Evolutionary conservation across 2,797 vertebrate species (phyloP).

Genomic region (Clarias pachynema): DNA sequence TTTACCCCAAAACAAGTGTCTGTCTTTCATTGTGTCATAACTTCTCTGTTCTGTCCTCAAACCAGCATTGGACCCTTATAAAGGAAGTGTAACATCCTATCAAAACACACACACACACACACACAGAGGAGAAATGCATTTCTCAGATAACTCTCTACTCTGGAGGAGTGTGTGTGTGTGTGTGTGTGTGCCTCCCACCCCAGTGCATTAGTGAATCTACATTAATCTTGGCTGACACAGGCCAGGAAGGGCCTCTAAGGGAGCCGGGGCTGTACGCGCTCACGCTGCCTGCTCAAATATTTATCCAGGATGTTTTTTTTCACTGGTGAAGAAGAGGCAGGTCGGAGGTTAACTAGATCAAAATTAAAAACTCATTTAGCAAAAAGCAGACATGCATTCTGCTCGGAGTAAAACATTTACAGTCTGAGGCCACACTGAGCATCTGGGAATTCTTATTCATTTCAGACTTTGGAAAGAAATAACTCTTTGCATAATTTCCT

Average conservation of each 20-base stretch:
- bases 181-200: conserved; percentile 41
- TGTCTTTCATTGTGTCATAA: background rate
- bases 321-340: conserved; percentile 52
- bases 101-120: conserved; percentile 11
- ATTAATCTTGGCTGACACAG: conserved; percentile 62
- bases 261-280: conserved; percentile 47
- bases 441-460: background rate
- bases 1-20: conserved; percentile 1
- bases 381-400: conserved; percentile 30
- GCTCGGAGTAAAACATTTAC: background rate
- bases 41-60: background rate
- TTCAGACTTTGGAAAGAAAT: too few species aligned
- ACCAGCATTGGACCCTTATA: background rate
- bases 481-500: background rate
- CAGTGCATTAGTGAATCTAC: conserved; percentile 60
- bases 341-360: conserved; percentile 62
- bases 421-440: background rate
- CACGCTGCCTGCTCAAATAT: conserved; percentile 62
- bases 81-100: background rate
- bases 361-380: conserved; percentile 61
- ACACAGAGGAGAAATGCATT: conserved; percentile 24
- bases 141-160: conserved; percentile 37
- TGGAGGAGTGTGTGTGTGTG: conserved; percentile 17
- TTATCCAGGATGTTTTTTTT: conserved; percentile 66
- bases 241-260: conserved; percentile 60